These are phyloP conservation scores for Ara ararauna DNA, from an alignment of 2,797 vertebrate species.

Conservation along the genomic window DNA sequence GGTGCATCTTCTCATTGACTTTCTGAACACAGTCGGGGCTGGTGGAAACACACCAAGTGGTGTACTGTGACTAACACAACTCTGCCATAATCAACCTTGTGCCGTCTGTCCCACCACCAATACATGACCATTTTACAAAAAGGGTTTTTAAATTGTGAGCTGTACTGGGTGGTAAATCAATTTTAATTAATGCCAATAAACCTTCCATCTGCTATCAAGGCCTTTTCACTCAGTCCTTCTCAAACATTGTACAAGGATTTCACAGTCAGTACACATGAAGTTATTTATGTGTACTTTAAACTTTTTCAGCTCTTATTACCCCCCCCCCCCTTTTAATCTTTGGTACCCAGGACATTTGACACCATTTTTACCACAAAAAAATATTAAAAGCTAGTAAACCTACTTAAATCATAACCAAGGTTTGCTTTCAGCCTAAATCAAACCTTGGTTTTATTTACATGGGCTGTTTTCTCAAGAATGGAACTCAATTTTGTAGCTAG, in stretches of 20 bases:
- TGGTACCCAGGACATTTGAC: neutral
- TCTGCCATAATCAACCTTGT: conserved; percentile 63
- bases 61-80: conserved; percentile 76
- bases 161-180: conserved; percentile 63
- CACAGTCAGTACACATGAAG: neutral
- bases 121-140: conserved; percentile 53
- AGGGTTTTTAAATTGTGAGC: conserved; percentile 48
- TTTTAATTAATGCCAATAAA: conserved; percentile 79
- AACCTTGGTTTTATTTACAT: neutral
- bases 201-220: conserved; percentile 69
- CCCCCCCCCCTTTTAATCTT: neutral
- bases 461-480: too few species aligned
- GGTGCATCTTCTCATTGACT: conserved; percentile 83
- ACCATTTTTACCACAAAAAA: neutral
- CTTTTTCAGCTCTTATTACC: neutral
- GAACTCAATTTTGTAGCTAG: neutral
- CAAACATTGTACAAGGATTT: neutral
- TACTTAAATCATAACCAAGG: neutral
- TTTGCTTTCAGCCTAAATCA: neutral
- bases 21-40: conserved; percentile 70
- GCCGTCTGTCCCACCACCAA: conserved; percentile 67
- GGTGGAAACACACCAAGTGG: conserved; percentile 74
- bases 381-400: neutral
- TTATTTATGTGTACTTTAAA: neutral
- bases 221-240: conserved; percentile 34